A percentile compares a stretch with the other conserved stretches of the same genome.
Evolutionary conservation across 2,797 vertebrate species (phyloP).

Genomic region (Danio jaintianensis): DNA sequence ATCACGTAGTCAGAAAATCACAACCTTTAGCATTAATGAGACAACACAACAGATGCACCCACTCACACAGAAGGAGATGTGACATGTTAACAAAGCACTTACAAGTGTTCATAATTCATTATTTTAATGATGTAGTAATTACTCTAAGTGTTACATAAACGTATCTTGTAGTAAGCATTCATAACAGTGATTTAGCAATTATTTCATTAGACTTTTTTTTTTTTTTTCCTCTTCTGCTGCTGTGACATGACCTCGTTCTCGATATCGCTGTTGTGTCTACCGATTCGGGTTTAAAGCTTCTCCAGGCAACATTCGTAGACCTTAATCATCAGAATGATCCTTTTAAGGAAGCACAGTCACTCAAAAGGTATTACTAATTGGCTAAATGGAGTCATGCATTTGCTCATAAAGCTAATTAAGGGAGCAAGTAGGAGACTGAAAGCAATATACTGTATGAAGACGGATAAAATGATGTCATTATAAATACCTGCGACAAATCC

Average conservation of each 20-base stretch:
- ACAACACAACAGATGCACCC: neutral
- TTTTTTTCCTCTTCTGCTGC: constrained; percentile 78
- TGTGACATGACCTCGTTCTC: constrained; percentile 70
- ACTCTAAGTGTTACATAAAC: constrained; percentile 25
- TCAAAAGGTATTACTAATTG: constrained; percentile 9
- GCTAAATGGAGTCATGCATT: neutral
- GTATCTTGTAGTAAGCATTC: constrained; percentile 22
- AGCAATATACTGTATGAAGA: neutral
- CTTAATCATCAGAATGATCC: constrained; percentile 21
- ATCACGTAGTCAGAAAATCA: neutral
- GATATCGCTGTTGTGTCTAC: constrained; percentile 73
- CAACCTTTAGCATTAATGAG: neutral
- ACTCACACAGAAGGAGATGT: neutral
- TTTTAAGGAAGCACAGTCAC: neutral
- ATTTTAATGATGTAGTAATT: constrained; percentile 29
- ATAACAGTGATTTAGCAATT: constrained; percentile 26
- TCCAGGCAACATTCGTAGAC: neutral
- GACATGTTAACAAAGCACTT: constrained; percentile 7
- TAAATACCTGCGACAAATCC: neutral
- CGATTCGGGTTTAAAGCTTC: constrained; percentile 67
- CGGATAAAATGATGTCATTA: neutral
- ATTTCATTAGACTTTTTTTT: constrained; percentile 54
- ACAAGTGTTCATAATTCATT: neutral
- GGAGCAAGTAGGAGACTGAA: constrained; percentile 4
- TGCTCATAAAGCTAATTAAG: neutral